Percentiles rank a stretch among this genome's conserved stretches.
Conservation (phyloP, 2,113 vertebrate species). For the Chaetops frenatus region DNA sequence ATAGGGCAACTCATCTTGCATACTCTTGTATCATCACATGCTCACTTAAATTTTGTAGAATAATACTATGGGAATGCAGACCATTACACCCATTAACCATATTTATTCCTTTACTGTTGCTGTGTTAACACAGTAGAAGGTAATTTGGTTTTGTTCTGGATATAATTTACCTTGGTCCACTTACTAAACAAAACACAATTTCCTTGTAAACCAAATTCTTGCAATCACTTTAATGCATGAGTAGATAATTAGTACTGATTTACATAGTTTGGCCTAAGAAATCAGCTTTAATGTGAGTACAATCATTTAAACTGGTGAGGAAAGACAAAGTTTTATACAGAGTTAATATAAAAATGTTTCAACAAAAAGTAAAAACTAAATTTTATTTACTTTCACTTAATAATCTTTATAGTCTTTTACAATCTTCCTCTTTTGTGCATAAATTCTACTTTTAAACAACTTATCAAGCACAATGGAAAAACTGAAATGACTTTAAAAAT, state of each 20-base stretch:
- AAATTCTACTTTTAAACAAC: background rate
- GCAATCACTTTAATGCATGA: constrained; percentile 9
- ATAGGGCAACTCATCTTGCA: background rate
- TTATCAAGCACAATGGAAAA: background rate
- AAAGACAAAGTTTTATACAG: background rate
- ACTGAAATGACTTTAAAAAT: background rate
- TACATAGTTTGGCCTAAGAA: background rate
- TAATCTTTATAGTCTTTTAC: background rate
- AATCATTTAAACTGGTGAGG: background rate
- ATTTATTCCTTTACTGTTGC: background rate
- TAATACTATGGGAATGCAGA: background rate
- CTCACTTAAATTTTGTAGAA: background rate
- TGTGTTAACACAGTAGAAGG: background rate
- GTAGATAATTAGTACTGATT: background rate
- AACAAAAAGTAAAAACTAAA: background rate
- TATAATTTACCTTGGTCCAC: background rate
- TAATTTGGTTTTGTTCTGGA: background rate
- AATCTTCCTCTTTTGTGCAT: background rate
- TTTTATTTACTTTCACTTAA: background rate
- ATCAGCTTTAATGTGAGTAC: background rate
- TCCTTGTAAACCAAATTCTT: background rate
- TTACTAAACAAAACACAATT: background rate
- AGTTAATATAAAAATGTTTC: background rate
- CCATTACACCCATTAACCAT: background rate
- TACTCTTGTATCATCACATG: background rate